These are phyloP conservation scores for Pachyseris speciosa DNA, from an alignment of 64 coral and sea anemone species.

Conservation along the genomic window DNA sequence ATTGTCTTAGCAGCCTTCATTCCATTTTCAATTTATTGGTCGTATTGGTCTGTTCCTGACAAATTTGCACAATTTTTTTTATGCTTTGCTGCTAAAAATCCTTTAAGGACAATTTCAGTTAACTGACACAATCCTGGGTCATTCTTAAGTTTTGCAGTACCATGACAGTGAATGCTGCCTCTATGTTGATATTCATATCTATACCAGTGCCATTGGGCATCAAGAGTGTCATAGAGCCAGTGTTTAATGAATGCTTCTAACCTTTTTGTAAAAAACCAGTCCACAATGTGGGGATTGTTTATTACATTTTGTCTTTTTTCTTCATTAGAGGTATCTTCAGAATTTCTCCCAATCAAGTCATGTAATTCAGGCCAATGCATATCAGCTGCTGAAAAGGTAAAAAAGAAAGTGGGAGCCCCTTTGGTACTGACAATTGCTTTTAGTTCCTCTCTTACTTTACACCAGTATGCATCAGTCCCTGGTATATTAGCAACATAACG, in stretches of 20 bases:
- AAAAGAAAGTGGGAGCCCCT: slow-evolving; percentile 37
- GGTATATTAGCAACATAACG: slow-evolving; percentile 56
- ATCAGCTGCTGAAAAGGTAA: slow-evolving; percentile 40
- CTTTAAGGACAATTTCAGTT: slow-evolving; percentile 28
- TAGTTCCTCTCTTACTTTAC: slow-evolving; percentile 32
- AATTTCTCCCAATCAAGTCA: slow-evolving; percentile 14
- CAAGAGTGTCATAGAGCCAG: slow-evolving; percentile 47
- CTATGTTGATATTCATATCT: slow-evolving; percentile 53
- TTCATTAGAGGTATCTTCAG: not conserved
- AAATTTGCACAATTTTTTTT: not conserved
- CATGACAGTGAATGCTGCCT: slow-evolving; percentile 59
- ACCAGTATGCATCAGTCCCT: slow-evolving; percentile 52
- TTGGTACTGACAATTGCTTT: slow-evolving; percentile 21
- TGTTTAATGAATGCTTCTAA: slow-evolving; percentile 15
- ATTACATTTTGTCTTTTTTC: slow-evolving; percentile 20
- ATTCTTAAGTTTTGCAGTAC: slow-evolving; percentile 54
- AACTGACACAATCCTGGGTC: slow-evolving; percentile 34
- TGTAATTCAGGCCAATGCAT: slow-evolving; percentile 66
- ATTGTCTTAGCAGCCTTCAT: not conserved
- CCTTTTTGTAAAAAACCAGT: slow-evolving; percentile 23
- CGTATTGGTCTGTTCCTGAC: not conserved
- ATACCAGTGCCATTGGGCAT: slow-evolving; percentile 41
- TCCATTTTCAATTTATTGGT: slow-evolving; percentile 11
- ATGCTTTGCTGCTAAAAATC: slow-evolving; percentile 19
- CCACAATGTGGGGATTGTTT: slow-evolving; percentile 43